Base-by-base conservation (phyloP, 37 sponge, comb jelly and placozoan genomes). In the Aphrocallistes beatrix region DNA sequence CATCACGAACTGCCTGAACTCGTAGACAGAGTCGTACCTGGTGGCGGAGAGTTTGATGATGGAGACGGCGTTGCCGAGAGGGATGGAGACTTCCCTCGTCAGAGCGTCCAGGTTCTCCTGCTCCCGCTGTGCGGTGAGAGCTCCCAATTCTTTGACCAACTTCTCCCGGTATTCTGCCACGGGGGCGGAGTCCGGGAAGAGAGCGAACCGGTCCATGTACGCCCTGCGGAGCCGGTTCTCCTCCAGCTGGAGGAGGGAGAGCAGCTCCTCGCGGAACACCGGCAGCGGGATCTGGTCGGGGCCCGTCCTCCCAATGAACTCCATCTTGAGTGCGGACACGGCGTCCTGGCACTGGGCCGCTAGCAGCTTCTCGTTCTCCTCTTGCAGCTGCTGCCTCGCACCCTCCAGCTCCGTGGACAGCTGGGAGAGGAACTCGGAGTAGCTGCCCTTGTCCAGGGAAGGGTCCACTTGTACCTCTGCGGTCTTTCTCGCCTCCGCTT, bases 101-200 rank as follows among this genome's bases (percentile, higher is more conserved):
- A 90, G 92, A n/a, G 94, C 94, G 48, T 90, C 88, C 6, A 89
- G 87, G 83, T 94, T 94, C 9, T 94, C 90, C 16, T 88, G 85
- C 38, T 39, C 84, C 36, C 92, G 45, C 48, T 94, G 87, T 0
- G 36, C 75, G 81, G 89, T 85, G 48, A 92, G n/a, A 47, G 28
- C 47, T 25, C 86, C 51, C 21, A 92, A 23, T 28, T 88, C 84
- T 0, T 28, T 37, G 90, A 90, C 21, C 25, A 60, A 30, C 3
- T 60, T 60, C 25, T 60, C 17, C 8, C 75, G 8, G 75, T 32
- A 30, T 30, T 60, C 75, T 13, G 1, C 75, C 3, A 60, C 21
- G 1, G 10, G 28, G 6, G 25, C 3, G 75, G n/a, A 60, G 28
- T 60, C 75, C 34, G 75, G 10, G 75, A 60, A 60, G 28, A 25